Conservation (phyloP, 2,888 invertebrate species). For the Scelioninae gen. 2 region DNA sequence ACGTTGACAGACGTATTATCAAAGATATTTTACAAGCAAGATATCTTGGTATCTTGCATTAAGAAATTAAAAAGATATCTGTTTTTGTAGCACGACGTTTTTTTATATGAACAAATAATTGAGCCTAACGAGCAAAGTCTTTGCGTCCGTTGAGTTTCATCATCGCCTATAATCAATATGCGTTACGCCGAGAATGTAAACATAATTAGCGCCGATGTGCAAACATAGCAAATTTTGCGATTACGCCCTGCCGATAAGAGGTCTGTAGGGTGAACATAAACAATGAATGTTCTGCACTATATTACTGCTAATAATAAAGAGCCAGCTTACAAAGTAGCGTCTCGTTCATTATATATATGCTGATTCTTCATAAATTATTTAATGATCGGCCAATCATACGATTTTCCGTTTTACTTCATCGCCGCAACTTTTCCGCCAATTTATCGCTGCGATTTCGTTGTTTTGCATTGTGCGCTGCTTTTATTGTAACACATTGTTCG, state of each 20-base stretch:
- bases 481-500: neutral
- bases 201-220: conserved; percentile 59
- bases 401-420: conserved; percentile 18
- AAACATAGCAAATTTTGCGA: conserved; percentile 60
- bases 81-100: conserved; percentile 37
- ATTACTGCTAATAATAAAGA: conserved; percentile 47
- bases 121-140: conserved; percentile 54
- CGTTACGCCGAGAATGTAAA: conserved; percentile 55
- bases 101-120: conserved; percentile 45
- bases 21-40: too few species aligned
- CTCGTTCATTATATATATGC: conserved; percentile 30
- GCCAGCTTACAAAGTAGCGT: conserved; percentile 49
- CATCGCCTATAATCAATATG: conserved; percentile 55
- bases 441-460: conserved; percentile 14
- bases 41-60: too few species aligned
- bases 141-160: conserved; percentile 46
- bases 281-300: conserved; percentile 51
- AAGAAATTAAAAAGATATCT: too few species aligned
- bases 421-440: conserved; percentile 7
- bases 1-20: too few species aligned
- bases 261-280: conserved; percentile 58
- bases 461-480: neutral
- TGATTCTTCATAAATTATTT: conserved; percentile 45
- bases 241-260: conserved; percentile 53
- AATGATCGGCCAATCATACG: conserved; percentile 30